Evolutionary conservation across 2,888 invertebrate species (phyloP), one percentile per base, ranked within the genome.

Genomic region (Eupithecia exiguata): DNA sequence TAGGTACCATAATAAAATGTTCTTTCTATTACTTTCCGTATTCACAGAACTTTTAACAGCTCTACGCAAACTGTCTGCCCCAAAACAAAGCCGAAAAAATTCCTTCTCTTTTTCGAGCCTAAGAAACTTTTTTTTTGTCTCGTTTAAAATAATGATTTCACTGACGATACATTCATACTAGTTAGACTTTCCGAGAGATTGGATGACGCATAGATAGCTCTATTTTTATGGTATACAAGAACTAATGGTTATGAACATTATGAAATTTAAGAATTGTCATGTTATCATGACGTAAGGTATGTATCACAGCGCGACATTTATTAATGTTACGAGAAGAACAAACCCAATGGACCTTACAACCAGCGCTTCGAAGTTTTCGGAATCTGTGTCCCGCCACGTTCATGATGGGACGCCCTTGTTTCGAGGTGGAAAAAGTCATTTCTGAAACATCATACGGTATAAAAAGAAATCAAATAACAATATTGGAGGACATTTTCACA

Each of bases 201-300:
- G 30, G 36, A 36, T 36, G 36, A 36, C 36, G 36, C 36, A 36
- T 5, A 9, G 36, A 36, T 36, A 36, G 36, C 7, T n/a, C n/a
- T 36, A 5, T 36, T 36, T 40, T 40, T 40, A 40, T 40, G 40
- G 40, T 40, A 40, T n/a, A n/a, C n/a, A n/a, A n/a, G n/a, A n/a
- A 46, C 14, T 14, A 62, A 62, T 62, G 62, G 18, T 62, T 62
- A 35, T 62, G 62, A 62, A 62, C 9, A 35, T 58, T 58, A 25
- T 58, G 12, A 25, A n/a, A 58, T 25, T 58, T 58, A 14, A 58
- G 58, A 58, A 58, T 9, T 7, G 62, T 62, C 9, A 7, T 62
- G 1, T 35, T 35, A 35, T 62, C 30, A 4, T 10, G 61, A 40
- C n/a, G 61, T 18, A 62, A 62, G 1, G 62, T 62, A 35, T 62